A percentile compares a stretch with the other conserved stretches of the same genome.
These are phyloP conservation scores for Parasteatoda tepidariorum DNA, from an alignment of 1,140 invertebrate species.

Conservation along the genomic window DNA sequence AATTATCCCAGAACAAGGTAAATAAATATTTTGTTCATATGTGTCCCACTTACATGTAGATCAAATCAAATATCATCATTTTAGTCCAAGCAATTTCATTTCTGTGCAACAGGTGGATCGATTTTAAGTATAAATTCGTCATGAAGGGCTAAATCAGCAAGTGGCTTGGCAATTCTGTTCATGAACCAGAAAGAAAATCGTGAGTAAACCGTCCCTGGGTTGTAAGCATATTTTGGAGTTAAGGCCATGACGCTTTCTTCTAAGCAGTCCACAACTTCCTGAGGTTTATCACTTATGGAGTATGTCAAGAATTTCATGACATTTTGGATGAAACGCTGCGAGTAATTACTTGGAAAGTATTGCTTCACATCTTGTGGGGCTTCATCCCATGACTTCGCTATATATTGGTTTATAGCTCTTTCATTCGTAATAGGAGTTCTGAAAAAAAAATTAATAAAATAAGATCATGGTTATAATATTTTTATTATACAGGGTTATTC, in stretches of 20 bases:
- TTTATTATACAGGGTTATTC: too few relatives aligned
- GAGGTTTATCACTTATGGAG: constrained; percentile 43
- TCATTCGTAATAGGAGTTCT: constrained; percentile 35
- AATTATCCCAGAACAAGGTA: too few relatives aligned
- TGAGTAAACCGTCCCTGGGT: constrained; percentile 44
- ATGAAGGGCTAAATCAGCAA: constrained; percentile 1
- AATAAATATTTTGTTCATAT: too few relatives aligned
- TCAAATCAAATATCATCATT: too few relatives aligned
- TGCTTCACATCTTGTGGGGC: constrained; percentile 32
- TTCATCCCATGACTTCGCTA: constrained; percentile 33
- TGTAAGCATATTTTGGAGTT: constrained; percentile 59
- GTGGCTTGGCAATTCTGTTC: constrained; percentile 15
- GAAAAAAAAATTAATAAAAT: neutral
- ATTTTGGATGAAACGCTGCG: neutral
- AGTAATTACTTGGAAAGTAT: constrained; percentile 4
- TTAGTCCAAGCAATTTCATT: too few relatives aligned
- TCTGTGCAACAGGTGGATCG: too few relatives aligned
- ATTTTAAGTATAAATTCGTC: too few relatives aligned
- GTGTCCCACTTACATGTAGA: too few relatives aligned
- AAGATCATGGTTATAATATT: too few relatives aligned
- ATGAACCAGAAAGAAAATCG: constrained; percentile 15
- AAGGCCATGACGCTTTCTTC: constrained; percentile 56
- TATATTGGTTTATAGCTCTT: neutral
- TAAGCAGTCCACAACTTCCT: constrained; percentile 55
- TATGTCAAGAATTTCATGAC: neutral